Evolutionary conservation across 2,113 vertebrate genomes (phyloP), one percentile per base, ranked within the genome.

Genomic region (Lipophrys pholis): DNA sequence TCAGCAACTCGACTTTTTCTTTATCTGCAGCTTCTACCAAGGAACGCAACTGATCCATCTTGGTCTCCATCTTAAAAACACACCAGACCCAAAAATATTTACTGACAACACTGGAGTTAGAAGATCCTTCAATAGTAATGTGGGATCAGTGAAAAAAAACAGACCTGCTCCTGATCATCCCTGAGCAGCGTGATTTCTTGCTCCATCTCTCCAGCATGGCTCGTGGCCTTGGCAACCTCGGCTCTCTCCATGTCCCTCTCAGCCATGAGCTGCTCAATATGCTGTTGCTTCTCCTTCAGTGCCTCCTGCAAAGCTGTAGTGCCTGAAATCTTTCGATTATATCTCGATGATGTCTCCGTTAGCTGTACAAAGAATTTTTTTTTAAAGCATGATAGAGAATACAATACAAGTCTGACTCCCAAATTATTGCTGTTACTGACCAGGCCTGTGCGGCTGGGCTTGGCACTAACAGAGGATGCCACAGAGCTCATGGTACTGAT

Each of bases 221-320:
- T 96, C 5, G 97, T 98, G 85, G 97, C 97, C 87, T 97, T 99
- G 58, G 97, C 97, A 72, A 99, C 96, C 88, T 99, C 98, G 11
- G 96, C 98, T 87, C 96, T 94, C 91, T 99, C 97, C 90, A 97
- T 92, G 88, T 99, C 97, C 75, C 97, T 92, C 84, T 99, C 97
- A 8, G 96, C 97, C 92, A 99, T 94, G 57, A 99, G 95, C 90
- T 99, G 98, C 78, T 99, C 97, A 51, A 99, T 99, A 87, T 99
- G 98, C 88, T 99, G 97, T 91, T 99, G 97, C 81, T 99, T 99
- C 93, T 99, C 98, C 91, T 99, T 99, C 87, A 99, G 92, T 0
- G 97, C 97, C 88, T 99, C 98, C 91, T 99, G 97, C 38, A 99
- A 89, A 15, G 98, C 98, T 0, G 98, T 99, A 86, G 96, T 98